Base-by-base conservation (phyloP, 2,888 invertebrate genomes). In the Chromoteleia sp. region DNA sequence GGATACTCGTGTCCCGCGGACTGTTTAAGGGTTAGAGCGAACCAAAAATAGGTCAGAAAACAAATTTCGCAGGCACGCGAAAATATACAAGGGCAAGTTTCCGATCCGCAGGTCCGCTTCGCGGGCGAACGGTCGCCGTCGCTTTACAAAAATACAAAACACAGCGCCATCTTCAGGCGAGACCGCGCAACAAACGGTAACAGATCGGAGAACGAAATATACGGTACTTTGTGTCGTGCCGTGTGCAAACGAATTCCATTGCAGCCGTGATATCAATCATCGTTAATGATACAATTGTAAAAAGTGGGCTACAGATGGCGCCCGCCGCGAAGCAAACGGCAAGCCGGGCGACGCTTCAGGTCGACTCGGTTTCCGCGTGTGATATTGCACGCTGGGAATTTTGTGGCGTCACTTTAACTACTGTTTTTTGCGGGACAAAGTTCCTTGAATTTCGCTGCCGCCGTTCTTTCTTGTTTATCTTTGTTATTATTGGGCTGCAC, bases 131-230 rank as follows among this genome's bases (percentile, higher is more conserved):
- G 7, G 41, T 61, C 30, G 52, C 54, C n/a, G n/a, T n/a, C n/a
- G n/a, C n/a, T 68, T 68, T 68, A 54, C 48, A 68, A 68, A 68
- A 68, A 68, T 68, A 68, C 54, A 54, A 68, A 68, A 68, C 39
- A 29, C n/a, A n/a, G 29, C 17, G 43, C 54, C 65, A 50, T 39
- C 39, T 65, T 3, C 5, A 6, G 39, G 29, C 36, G 36, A 21
- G 21, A 48, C 19, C 61, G 45, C 33, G 61, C 61, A 17, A 61
- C 61, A 45, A 61, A 33, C 25, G 29, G 43, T 25, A 59, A 59
- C 25, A 41, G 15, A 59, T 29, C 52, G 29, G 14, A 29, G 52
- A 30, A 29, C 30, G 25, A n/a, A n/a, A n/a, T 12, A 54, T 7
- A 7, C 43, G 43, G 4, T 15, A 21, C 17, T 58, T 3, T n/a